Evolutionary conservation across 2,797 vertebrate genomes (phyloP), one percentile per base, ranked within the genome.

Genomic region (Melanotaenia maccullochi): DNA sequence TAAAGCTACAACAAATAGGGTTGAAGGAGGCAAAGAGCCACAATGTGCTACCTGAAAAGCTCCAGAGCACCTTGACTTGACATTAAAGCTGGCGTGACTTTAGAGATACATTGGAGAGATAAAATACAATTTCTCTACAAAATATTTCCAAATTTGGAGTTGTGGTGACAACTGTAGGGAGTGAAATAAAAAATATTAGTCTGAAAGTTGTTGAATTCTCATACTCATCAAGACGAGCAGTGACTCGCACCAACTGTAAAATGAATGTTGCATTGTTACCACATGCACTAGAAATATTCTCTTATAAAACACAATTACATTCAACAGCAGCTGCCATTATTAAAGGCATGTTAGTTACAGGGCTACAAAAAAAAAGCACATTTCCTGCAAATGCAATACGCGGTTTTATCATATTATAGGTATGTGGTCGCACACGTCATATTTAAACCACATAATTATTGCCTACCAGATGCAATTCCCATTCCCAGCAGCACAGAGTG

Each of bases 381-480:
- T 33, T 13, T 28, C 38, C 28, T 18, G 38, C 47, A 47, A 47
- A 61, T 25, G 57, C n/a, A n/a, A 36, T 11, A 60, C 59, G 28
- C 35, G 38, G 9, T 66, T 52, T 38, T 33, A 65, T 42, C 4
- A 36, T 0, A 7, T 30, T 20, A 56, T 13, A 49, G 20, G 44
- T 18, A 22, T 40, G 14, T 51, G 60, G 22, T 42, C 63, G 14
- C 16, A 59, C 16, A 25, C 66, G 3, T 44, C 44, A 47, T 40
- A 54, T 73, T 65, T 25, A 69, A 49, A 35, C 57, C 59, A 52
- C 54, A 38, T 49, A 44, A 58, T 5, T 33, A 68, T 51, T 35
- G 54, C 12, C 47, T 70, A 62, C 38, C 52, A 28, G 9, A 5
- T 64, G 42, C 24, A 51, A 59, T 71, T 54, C 68, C 56, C 14